Evolutionary conservation across 2,888 invertebrate genomes (phyloP).

Genomic region (Nephrotoma guestfalica): DNA sequence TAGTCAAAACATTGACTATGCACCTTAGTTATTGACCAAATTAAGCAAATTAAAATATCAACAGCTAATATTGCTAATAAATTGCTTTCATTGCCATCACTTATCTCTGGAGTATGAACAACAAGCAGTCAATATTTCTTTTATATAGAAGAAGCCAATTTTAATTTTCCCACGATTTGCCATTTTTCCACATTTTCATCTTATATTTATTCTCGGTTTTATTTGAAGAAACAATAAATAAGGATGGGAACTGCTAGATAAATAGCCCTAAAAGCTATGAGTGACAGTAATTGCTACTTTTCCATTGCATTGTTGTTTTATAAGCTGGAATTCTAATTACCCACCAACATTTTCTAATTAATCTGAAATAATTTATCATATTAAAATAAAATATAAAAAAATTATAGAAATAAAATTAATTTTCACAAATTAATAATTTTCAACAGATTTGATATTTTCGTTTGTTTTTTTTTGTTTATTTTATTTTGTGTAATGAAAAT

Average conservation of each 20-base stretch:
- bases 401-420: not conserved
- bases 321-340: not conserved
- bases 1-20: too few relatives aligned
- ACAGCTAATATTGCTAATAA: not conserved
- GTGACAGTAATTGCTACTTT: not conserved
- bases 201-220: not conserved
- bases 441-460: not conserved
- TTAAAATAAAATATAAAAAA: not conserved
- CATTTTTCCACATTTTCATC: not conserved
- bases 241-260: not conserved
- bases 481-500: not conserved
- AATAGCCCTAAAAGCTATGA: not conserved
- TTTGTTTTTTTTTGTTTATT: not conserved
- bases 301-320: not conserved
- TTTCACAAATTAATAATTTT: not conserved
- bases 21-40: not conserved
- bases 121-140: not conserved
- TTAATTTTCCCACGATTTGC: not conserved
- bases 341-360: not conserved
- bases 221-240: not conserved
- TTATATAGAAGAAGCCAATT: not conserved
- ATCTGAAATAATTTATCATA: not conserved
- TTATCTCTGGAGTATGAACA: not conserved
- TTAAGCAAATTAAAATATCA: not conserved
- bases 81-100: not conserved